A percentile compares a stretch with the other conserved stretches of the same genome.
Evolutionary conservation across 2,113 vertebrate genomes (phyloP).

Genomic region (Sylvietta virens): DNA sequence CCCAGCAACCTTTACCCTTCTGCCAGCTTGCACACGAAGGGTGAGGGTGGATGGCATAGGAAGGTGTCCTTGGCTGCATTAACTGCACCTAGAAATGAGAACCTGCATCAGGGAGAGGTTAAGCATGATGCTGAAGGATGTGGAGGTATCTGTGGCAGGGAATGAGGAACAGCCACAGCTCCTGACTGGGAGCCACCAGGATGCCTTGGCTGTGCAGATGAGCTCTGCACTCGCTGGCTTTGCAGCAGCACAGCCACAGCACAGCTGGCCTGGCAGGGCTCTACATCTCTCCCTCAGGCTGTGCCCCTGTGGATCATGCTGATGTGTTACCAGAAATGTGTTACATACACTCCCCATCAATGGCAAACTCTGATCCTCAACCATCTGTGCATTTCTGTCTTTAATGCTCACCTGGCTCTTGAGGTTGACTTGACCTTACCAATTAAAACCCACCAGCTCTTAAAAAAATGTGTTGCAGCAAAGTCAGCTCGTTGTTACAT

Average conservation of each 20-base stretch:
- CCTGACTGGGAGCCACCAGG: not conserved
- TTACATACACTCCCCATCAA: rapidly evolving
- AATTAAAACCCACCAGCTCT: not conserved
- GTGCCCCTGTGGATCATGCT: not conserved
- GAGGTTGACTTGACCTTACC: not conserved
- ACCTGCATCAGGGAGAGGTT: not conserved
- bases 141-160: not conserved
- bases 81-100: not conserved
- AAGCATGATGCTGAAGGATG: not conserved
- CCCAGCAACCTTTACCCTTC: not conserved
- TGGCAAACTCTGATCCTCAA: not conserved
- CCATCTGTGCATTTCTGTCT: not conserved
- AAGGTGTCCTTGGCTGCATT: not conserved
- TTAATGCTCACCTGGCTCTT: not conserved
- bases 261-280: not conserved
- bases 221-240: not conserved
- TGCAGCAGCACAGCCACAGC: not conserved
- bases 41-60: not conserved
- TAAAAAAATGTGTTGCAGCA: not conserved
- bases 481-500: not conserved
- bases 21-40: not conserved
- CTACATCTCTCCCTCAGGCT: not conserved
- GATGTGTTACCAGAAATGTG: not conserved
- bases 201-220: not conserved
- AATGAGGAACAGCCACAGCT: not conserved